These are phyloP conservation scores for Psittacus erithacus DNA, from an alignment of 2,113 vertebrate genomes.

Conservation along the genomic window DNA sequence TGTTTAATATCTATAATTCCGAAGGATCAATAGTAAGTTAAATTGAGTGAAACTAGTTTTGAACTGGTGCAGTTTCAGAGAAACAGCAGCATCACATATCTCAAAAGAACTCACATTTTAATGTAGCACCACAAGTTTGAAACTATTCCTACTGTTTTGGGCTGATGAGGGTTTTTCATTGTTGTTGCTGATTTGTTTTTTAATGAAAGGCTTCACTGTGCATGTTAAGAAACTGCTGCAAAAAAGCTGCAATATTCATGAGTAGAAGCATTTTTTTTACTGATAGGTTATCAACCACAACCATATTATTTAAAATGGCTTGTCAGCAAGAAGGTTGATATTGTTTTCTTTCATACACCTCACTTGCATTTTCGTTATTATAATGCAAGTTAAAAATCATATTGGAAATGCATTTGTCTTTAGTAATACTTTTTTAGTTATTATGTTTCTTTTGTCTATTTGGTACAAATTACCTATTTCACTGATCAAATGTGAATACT, in stretches of 20 bases:
- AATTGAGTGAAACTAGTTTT: conserved; percentile 78
- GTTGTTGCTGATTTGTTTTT: conserved; percentile 30
- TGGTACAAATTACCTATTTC: neutral
- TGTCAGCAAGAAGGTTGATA: neutral
- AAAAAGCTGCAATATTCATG: conserved; percentile 8
- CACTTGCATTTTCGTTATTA: neutral
- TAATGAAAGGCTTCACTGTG: conserved; percentile 34
- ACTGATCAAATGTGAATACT: neutral
- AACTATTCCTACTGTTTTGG: conserved; percentile 46
- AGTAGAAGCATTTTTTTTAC: conserved; percentile 25
- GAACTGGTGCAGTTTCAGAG: conserved; percentile 62
- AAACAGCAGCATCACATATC: conserved; percentile 61
- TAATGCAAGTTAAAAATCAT: neutral
- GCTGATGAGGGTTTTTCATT: conserved; percentile 8
- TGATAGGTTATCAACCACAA: conserved; percentile 47
- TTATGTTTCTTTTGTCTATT: neutral
- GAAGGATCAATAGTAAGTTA: conserved; percentile 77
- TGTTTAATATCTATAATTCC: conserved; percentile 79
- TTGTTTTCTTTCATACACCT: conserved; percentile 15
- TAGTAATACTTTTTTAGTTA: neutral
- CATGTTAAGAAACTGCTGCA: conserved; percentile 47
- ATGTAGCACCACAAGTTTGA: conserved; percentile 47
- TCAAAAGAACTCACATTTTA: conserved; percentile 59
- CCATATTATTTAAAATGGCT: conserved; percentile 13
- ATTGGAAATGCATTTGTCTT: neutral